These are phyloP conservation scores for Trididemnum nubilum DNA, from an alignment of 23 tunicate species.

Conservation along the genomic window DNA sequence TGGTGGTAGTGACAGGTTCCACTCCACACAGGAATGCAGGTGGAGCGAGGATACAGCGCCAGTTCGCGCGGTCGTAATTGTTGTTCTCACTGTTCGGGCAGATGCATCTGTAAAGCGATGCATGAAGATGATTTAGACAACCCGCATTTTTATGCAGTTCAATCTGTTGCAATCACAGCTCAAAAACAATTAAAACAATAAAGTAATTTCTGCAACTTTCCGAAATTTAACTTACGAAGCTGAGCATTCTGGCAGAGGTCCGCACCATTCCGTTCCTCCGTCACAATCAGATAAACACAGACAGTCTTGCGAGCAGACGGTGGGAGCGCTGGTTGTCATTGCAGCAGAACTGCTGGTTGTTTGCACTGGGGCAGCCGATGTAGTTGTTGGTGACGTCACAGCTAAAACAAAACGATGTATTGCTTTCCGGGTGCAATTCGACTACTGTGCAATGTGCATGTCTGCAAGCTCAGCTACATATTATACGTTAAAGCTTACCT, in stretches of 20 bases:
- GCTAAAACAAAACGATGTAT: too few species aligned
- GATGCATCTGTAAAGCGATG: conserved; percentile 48
- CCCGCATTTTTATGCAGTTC: too few species aligned
- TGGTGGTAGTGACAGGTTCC: neutral
- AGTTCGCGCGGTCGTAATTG: conserved; percentile 79
- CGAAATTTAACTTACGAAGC: conserved; percentile 50
- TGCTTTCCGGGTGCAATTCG: too few species aligned
- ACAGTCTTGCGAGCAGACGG: conserved; percentile 55
- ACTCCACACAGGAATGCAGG: conserved; percentile 42
- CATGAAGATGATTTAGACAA: too few species aligned
- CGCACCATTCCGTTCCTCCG: conserved; percentile 53
- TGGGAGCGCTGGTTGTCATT: conserved; percentile 17
- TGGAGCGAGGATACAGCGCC: conserved; percentile 79
- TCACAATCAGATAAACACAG: conserved; percentile 73
- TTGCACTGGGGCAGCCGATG: conserved; percentile 23
- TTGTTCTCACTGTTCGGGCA: conserved; percentile 59
- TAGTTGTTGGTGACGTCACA: neutral
- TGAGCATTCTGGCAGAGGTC: conserved; percentile 61
- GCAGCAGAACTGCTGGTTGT: conserved; percentile 23
- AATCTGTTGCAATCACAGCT: too few species aligned
- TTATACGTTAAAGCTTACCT: conserved; percentile 27
- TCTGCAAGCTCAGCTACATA: too few species aligned
- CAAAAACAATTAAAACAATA: too few species aligned
- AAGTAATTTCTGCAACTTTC: too few species aligned
- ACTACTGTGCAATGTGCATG: too few species aligned